phyloP scores from a whole-genome alignment of 64 coral and sea anemone species.

The Platygyra sinensis region DNA sequence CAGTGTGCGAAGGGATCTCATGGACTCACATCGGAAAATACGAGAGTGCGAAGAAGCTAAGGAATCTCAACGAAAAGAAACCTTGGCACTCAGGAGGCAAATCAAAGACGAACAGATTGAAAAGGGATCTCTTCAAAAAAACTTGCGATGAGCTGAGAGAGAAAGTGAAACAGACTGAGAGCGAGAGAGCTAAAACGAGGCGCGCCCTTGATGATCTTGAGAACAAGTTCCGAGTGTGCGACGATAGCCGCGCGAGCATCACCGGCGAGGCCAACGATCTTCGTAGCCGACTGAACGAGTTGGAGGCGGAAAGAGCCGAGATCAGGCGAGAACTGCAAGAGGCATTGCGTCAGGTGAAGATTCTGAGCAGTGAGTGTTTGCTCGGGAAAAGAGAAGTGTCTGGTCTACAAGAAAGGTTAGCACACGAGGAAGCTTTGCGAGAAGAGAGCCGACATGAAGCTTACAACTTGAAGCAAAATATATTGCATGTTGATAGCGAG shows the following conservation, averaged over 20 bases:
- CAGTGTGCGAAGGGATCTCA: constrained; percentile 66
- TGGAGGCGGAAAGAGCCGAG: constrained; percentile 79
- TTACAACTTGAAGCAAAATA: constrained; percentile 64
- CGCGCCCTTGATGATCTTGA: constrained; percentile 59
- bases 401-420: constrained; percentile 77
- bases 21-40: constrained; percentile 73
- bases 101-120: constrained; percentile 83
- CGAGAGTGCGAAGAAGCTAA: constrained; percentile 71
- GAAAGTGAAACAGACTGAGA: constrained; percentile 80
- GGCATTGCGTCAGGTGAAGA: constrained; percentile 83
- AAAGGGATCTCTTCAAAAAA: constrained; percentile 71
- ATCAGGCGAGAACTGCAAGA: constrained; percentile 77
- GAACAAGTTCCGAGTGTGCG: constrained; percentile 68
- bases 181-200: constrained; percentile 61
- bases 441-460: constrained; percentile 70
- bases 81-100: constrained; percentile 65
- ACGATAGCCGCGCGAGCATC: constrained; percentile 61
- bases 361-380: constrained; percentile 80
- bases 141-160: constrained; percentile 62
- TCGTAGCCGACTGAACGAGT: constrained; percentile 51
- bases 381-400: constrained; percentile 64
- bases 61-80: constrained; percentile 78
- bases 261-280: constrained; percentile 71
- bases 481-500: constrained; percentile 74
- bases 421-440: constrained; percentile 64